phyloP scores from a whole-genome alignment of 2,113 vertebrate genomes.

The Diphyllodes magnificus region DNA sequence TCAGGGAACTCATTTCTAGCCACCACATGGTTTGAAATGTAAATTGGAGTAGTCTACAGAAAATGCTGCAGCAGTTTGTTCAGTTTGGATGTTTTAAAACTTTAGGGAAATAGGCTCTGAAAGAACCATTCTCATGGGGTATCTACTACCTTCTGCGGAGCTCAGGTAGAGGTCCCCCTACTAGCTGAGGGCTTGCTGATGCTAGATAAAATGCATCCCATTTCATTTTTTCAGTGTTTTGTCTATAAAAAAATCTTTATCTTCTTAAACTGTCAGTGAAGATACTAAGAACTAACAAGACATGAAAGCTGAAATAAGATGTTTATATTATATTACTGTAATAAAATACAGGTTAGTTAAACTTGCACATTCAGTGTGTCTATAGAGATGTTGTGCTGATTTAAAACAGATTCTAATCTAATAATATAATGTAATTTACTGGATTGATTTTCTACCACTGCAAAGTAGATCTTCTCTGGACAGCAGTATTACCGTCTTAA shows the following conservation, averaged over 20 bases:
- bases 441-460: not conserved
- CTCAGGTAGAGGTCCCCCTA: not conserved
- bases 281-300: not conserved
- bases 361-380: not conserved
- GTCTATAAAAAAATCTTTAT: not conserved
- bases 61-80: not conserved
- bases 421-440: not conserved
- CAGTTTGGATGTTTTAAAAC: not conserved
- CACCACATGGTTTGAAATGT: not conserved
- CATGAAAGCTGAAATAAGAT: not conserved
- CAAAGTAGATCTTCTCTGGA: not conserved
- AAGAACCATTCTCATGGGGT: not conserved
- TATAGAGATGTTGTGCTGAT: not conserved
- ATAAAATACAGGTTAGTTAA: not conserved
- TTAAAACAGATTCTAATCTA: not conserved
- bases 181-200: not conserved
- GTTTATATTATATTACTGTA: not conserved
- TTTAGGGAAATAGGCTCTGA: not conserved
- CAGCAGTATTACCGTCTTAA: not conserved
- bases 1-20: not conserved
- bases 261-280: not conserved
- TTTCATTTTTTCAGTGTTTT: not conserved
- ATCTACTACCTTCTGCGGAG: rapidly evolving
- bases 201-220: not conserved
- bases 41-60: not conserved